Conservation (phyloP, 2,888 invertebrate species). For the Lucinisca nassula region DNA sequence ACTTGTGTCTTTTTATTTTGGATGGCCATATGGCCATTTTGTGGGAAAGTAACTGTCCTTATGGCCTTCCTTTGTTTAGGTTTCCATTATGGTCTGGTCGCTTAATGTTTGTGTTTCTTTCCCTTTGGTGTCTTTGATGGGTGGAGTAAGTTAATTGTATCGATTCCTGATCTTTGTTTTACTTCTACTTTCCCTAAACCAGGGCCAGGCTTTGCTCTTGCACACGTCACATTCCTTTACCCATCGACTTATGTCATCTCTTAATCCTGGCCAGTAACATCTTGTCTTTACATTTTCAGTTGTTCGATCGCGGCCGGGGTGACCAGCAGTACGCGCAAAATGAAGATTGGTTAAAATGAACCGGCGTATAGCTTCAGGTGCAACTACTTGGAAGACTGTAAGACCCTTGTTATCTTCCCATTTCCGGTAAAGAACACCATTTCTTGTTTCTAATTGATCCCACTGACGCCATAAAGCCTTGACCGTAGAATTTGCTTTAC, state of each 20-base stretch:
- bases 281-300: not conserved
- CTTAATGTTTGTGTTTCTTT: too few relatives aligned
- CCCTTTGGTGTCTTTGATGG: too few relatives aligned
- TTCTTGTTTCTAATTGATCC: not conserved
- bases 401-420: not conserved
- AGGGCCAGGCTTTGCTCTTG: not conserved
- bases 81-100: too few relatives aligned
- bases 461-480: slow-evolving; percentile 7
- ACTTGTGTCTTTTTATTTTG: too few relatives aligned
- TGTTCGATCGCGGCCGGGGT: not conserved
- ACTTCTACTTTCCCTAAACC: not conserved
- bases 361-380: not conserved
- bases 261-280: not conserved
- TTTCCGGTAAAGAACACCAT: not conserved
- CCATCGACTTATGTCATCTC: not conserved
- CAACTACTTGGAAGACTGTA: not conserved
- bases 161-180: too few relatives aligned
- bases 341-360: not conserved
- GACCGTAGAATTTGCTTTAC: not conserved
- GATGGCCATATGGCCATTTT: too few relatives aligned
- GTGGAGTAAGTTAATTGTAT: too few relatives aligned
- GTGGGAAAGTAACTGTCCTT: too few relatives aligned
- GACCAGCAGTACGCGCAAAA: not conserved
- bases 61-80: too few relatives aligned
- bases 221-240: not conserved